A percentile compares a stretch with the other conserved stretches of the same genome.
These are phyloP conservation scores for Arbacia lixula DNA, from an alignment of 53 echinoderm and acorn worm species.

Conservation along the genomic window DNA sequence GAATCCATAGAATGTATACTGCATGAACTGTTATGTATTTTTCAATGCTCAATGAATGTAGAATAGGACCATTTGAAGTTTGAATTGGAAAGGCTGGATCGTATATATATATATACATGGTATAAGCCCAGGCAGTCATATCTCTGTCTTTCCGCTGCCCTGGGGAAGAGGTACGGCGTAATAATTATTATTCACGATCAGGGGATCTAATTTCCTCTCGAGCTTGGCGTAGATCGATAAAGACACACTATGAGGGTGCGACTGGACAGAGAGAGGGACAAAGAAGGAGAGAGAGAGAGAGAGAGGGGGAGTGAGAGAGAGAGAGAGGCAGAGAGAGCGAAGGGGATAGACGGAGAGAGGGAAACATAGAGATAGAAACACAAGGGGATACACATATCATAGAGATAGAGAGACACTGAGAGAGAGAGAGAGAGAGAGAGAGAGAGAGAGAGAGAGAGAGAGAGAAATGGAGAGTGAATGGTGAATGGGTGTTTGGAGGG, in stretches of 20 bases:
- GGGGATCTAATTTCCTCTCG: conserved; percentile 51
- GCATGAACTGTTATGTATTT: no score
- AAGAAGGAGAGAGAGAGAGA: background rate
- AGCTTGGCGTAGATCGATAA: conserved; percentile 39
- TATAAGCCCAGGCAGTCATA: no score
- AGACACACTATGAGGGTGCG: background rate
- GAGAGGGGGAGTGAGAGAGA: background rate
- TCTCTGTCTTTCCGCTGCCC: no score
- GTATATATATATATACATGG: no score
- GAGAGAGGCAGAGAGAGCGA: background rate
- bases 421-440: background rate
- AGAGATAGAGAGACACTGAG: background rate
- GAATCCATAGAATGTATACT: no score
- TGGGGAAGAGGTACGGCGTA: background rate
- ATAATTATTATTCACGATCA: conserved; percentile 49
- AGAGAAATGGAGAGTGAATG: background rate
- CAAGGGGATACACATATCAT: background rate
- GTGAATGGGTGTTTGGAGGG: background rate
- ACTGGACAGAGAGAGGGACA: background rate
- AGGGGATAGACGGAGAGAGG: background rate
- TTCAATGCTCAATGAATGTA: no score
- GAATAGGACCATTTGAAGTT: no score
- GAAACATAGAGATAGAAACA: background rate
- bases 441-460: background rate
- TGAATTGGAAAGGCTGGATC: no score